Base-by-base conservation (phyloP, 2,888 invertebrate genomes). In the Erebia aethiops region DNA sequence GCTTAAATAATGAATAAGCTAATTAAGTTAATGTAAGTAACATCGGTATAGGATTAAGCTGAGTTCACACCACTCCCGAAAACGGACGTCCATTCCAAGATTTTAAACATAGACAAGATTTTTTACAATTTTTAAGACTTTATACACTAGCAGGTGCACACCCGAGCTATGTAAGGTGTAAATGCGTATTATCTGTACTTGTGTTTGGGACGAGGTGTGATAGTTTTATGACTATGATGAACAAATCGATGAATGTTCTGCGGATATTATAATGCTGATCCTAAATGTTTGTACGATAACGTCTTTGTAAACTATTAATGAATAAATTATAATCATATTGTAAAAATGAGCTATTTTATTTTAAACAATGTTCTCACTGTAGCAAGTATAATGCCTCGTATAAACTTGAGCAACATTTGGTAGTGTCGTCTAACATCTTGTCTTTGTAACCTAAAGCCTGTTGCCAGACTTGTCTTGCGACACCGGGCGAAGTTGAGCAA, bases 301-400 rank as follows among this genome's bases (percentile, higher is more conserved):
- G 87, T 91, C 89, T 91, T 87, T 92, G 91, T 92, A 92, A 92
- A 92, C 92, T 94, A 93, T 92, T 93, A 91, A 91, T 91, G 79
- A 91, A 92, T 93, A 92, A 91, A 93, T 92, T 92, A 92, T 93
- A 92, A 92, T 91, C 91, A 87, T 91, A 92, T 90, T 91, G 90
- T 90, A 90, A 64, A 54, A 69, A 7, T n/a, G 13, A 74, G 72
- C 52, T 82, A 86, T 91, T 89, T 92, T 77, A 90, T 89, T 77
- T 67, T 1, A n/a, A n/a, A 26, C 13, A 14, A 35, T 35, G 7
- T 35, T 35, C 7, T 7, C 35, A 35, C 35, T 35, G 35, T 35
- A 35, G 35, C 35, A 7, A 35, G 35, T 35, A 7, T 35, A 7
- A 35, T 35, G 35, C 35, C 7, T 35, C 35, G 35, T 26, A 26